These are phyloP conservation scores for Adela reaumurella DNA, from an alignment of 2,888 invertebrate species.

Conservation along the genomic window DNA sequence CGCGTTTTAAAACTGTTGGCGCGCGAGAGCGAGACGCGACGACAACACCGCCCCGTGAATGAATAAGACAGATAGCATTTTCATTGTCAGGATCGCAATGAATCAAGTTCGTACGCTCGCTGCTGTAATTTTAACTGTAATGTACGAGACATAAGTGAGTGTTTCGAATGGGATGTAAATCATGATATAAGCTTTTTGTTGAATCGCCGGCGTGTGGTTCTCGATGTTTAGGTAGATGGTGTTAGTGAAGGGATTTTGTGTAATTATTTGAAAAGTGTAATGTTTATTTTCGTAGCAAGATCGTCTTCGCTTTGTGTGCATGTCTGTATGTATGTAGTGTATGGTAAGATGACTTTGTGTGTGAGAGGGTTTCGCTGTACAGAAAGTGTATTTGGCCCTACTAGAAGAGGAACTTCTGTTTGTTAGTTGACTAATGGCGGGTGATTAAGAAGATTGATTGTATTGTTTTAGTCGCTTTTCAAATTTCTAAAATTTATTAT, in stretches of 20 bases:
- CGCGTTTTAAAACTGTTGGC: background rate
- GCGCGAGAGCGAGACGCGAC: background rate
- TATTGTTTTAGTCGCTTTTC: background rate
- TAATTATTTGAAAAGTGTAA: slow-evolving; percentile 3
- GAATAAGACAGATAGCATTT: background rate
- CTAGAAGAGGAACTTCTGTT: background rate
- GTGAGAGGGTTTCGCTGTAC: background rate
- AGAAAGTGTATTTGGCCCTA: too few species aligned
- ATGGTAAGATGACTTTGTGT: too few species aligned
- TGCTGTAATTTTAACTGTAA: slow-evolving; percentile 36
- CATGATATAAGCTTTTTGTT: background rate
- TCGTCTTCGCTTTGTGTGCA: background rate
- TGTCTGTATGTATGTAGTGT: background rate
- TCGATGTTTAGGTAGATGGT: slow-evolving; percentile 9
- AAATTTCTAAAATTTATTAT: background rate
- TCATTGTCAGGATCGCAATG: slow-evolving; percentile 21
- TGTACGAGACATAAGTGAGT: slow-evolving; percentile 22
- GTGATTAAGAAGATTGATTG: slow-evolving; percentile 16
- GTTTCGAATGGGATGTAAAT: slow-evolving; percentile 13
- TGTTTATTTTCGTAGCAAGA: background rate
- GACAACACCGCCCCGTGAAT: slow-evolving; percentile 7
- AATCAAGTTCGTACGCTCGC: slow-evolving; percentile 35
- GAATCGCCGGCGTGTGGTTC: background rate
- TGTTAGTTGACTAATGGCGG: slow-evolving; percentile 12
- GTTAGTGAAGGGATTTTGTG: slow-evolving; percentile 4